Evolutionary conservation across 2,113 vertebrate species (phyloP), one percentile per base, ranked within the genome.

Genomic region (Myotis brandtii): DNA sequence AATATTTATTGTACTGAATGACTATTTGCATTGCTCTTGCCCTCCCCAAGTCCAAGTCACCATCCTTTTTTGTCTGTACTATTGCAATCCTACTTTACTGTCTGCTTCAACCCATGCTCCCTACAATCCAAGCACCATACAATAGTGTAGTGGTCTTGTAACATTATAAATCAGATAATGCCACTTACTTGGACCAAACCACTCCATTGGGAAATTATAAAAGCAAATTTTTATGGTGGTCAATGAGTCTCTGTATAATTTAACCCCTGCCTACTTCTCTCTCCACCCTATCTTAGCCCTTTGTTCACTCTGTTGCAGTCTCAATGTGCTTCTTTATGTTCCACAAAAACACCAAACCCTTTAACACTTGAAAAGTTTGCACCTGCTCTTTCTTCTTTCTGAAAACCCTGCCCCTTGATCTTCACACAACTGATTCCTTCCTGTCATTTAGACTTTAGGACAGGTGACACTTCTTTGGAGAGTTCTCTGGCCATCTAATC

Each of bases 361-460:
- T 92, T 84, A 20, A 3, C 25, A 70, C 32, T 62, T 62, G 81
- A 93, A 83, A 89, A 56, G n/a, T 93, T 62, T 80, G 56, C 4
- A 69, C 21, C 9, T 34, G 21, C 46, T 87, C 21, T 86, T 89
- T 81, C 56, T 80, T 89, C 34, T 94, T 77, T 92, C 69, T 91
- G 54, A 90, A 90, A 72, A 72, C 21, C 6, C 46, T 91, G 32
- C 27, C 32, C 46, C 34, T 93, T 86, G 62, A 52, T 81, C 50
- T 67, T 96, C 69, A 80, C 17, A 66, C 40, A 73, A 32, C n/a
- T 56, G 40, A 86, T 48, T 73, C 52, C 83, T 82, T 94, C 21
- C 62, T 86, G 67, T 86, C 27, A 62, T 73, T 92, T 27, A 64
- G 62, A n/a, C 90, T 73, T 86, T 54, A 86, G 66, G 84, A 83